Base-by-base conservation (phyloP, 2,113 vertebrate genomes). In the Aramus guarauna region DNA sequence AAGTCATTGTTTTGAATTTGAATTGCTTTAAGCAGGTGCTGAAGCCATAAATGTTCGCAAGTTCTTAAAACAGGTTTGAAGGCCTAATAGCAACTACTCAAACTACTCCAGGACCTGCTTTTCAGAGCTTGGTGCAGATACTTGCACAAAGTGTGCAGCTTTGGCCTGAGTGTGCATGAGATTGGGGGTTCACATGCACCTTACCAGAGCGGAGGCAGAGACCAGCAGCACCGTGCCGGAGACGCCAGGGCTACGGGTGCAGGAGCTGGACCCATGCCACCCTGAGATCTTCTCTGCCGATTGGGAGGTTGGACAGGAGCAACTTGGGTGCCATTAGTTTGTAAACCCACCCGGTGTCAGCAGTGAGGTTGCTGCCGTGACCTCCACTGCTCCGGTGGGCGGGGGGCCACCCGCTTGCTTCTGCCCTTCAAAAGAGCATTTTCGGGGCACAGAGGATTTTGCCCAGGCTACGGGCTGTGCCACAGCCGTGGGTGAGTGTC, bases 161-260 rank as follows among this genome's bases (percentile, higher is more conserved):
- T 30, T n/a, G 29, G 9, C 13, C 32, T 11, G 19, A 29, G 29
- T 3, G 29, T 30, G 67, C 7, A 0, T 17, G 22, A 48, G 41
- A 3, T 14, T 16, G 14, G 27, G 60, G 24, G 5, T 48, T 90
- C 36, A 5, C 55, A n/a, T 0, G 0, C 22, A 8, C 39, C 45
- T 39, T 19, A 34, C 30, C 0, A 0, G 20, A 23, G 41, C 2
- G 3, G 68, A 52, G 43, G 19, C 15, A 11, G 41, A 75, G 63
- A 15, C 20, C 34, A 53, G 34, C 41, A 29, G 48, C 9, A 2
- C 14, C 0, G 3, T 74, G 39, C 19, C 0, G 0, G 27, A 62
- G 55, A 8, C 2, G 1, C n/a, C 41, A 12, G 24, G 7, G 15
- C 15, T 24, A 8, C 2, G 1, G 37, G 20, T 17, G 39, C 45